Percentiles rank a stretch among this genome's conserved stretches.
phyloP scores from a whole-genome alignment of 2,888 invertebrate species.

The Pegoplata infirma region DNA sequence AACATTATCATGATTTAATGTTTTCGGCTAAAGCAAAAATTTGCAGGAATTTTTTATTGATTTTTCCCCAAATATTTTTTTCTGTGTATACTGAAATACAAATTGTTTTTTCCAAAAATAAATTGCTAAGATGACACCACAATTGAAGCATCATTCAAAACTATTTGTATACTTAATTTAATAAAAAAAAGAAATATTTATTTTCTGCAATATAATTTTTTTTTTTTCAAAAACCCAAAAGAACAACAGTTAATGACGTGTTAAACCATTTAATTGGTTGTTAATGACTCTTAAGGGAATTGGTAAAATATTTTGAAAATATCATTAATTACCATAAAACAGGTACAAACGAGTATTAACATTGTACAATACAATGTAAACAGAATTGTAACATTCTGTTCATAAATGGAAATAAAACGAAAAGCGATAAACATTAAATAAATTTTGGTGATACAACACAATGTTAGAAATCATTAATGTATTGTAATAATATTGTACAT shows the following conservation, averaged over 20 bases:
- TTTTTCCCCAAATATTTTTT: too few relatives aligned
- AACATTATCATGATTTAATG: too few relatives aligned
- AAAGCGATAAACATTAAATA: constrained; percentile 24
- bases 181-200: background rate
- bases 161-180: too few relatives aligned
- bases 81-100: too few relatives aligned
- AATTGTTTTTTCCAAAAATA: too few relatives aligned
- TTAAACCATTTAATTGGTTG: constrained; percentile 58
- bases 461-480: constrained; percentile 31
- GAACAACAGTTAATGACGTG: constrained; percentile 49
- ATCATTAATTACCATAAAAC: constrained; percentile 47
- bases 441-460: constrained; percentile 22
- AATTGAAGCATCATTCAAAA: too few relatives aligned
- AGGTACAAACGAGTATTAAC: too few relatives aligned
- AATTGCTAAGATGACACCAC: too few relatives aligned
- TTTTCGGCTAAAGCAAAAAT: too few relatives aligned
- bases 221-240: too few relatives aligned
- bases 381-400: background rate
- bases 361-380: too few relatives aligned
- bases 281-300: constrained; percentile 53
- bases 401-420: background rate
- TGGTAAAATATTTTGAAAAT: constrained; percentile 43
- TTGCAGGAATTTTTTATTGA: too few relatives aligned
- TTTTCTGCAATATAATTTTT: constrained; percentile 21
- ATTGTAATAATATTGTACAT: constrained; percentile 1